A percentile compares a stretch with the other conserved stretches of the same genome.
Conservation (phyloP, 2,797 vertebrate species). For the Eleutherodactylus coqui region DNA sequence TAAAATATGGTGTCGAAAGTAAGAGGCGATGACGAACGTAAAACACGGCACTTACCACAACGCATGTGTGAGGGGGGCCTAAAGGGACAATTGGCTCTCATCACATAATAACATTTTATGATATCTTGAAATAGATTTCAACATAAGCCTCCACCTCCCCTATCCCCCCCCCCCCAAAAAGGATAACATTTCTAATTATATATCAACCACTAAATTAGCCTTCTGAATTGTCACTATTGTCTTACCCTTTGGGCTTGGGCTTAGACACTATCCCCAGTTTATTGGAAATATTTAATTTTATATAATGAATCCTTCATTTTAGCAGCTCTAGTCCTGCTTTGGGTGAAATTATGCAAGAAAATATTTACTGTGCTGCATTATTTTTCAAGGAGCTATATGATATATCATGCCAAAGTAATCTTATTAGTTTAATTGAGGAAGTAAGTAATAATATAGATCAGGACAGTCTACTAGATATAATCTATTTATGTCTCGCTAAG, state of each 20-base stretch:
- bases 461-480: conserved; percentile 45
- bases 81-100: no score
- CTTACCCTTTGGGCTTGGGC: neutral
- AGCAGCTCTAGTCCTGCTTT: neutral
- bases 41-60: no score
- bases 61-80: no score
- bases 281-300: conserved; percentile 13
- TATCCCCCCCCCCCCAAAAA: no score
- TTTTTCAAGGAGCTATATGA: conserved; percentile 37
- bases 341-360: conserved; percentile 9
- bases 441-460: conserved; percentile 52
- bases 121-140: neutral
- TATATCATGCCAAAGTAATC: conserved; percentile 38
- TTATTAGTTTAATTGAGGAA: conserved; percentile 55
- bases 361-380: conserved; percentile 29
- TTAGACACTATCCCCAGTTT: neutral
- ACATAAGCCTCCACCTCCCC: neutral
- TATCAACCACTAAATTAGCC: neutral
- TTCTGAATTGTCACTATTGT: neutral
- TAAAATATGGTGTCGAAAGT: no score
- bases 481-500: conserved; percentile 45
- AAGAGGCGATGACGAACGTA: no score
- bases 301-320: neutral
- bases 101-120: neutral
- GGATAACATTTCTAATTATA: neutral